phyloP scores from a whole-genome alignment of 2,797 vertebrate species.

The Erpetoichthys calabaricus region DNA sequence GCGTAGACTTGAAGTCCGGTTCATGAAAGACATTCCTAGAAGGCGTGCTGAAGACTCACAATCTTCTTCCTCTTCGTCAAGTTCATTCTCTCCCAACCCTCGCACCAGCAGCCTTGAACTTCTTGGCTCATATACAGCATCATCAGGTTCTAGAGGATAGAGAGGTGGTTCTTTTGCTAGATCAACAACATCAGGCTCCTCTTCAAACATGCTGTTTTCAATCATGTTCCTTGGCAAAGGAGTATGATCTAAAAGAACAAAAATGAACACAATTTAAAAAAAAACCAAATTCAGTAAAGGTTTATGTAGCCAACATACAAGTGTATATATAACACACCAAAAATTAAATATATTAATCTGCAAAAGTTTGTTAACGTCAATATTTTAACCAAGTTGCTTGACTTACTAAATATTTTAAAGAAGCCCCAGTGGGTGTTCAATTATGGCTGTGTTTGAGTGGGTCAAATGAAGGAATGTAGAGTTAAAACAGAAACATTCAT shows the following conservation, averaged over 20 bases:
- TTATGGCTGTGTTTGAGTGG: too few species aligned
- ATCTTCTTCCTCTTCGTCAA: slow-evolving; percentile 92
- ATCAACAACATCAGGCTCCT: slow-evolving; percentile 89
- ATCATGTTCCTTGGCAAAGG: slow-evolving; percentile 94
- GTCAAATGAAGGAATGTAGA: too few species aligned
- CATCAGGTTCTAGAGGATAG: slow-evolving; percentile 84
- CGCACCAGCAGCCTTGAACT: slow-evolving; percentile 80
- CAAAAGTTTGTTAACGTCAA: background rate
- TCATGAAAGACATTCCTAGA: slow-evolving; percentile 95
- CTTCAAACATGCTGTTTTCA: slow-evolving; percentile 98
- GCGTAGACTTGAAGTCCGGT: slow-evolving; percentile 70
- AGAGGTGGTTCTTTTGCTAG: slow-evolving; percentile 77
- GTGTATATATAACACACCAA: background rate
- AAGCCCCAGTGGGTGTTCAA: too few species aligned
- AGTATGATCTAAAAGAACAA: slow-evolving; percentile 55
- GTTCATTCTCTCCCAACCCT: slow-evolving; percentile 82
- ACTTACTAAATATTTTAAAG: too few species aligned
- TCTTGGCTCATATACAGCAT: slow-evolving; percentile 74
- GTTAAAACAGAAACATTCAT: too few species aligned
- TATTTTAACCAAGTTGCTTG: too few species aligned
- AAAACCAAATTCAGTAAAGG: slow-evolving; percentile 4
- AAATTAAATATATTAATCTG: background rate
- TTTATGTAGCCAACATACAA: background rate
- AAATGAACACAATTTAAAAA: slow-evolving; percentile 12
- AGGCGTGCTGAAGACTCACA: slow-evolving; percentile 89